These are phyloP conservation scores for Medauroidea extradentata DNA, from an alignment of 1,140 invertebrate species.

Conservation along the genomic window DNA sequence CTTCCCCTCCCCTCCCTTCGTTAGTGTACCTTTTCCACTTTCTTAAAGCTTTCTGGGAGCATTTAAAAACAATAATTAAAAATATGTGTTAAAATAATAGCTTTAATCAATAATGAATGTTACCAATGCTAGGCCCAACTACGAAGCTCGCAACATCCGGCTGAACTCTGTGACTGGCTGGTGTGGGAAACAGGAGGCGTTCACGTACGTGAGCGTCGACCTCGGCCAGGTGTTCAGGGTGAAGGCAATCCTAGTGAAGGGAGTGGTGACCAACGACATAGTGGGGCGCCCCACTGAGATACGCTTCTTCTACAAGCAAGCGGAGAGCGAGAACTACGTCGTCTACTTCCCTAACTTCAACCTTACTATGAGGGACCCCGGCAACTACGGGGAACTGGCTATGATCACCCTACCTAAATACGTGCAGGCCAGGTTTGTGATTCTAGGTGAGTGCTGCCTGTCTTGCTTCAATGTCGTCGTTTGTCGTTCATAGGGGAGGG, in stretches of 20 bases:
- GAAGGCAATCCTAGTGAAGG: constrained; percentile 88
- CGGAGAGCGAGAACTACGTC: constrained; percentile 89
- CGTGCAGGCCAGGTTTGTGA: constrained; percentile 88
- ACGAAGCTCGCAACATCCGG: constrained; percentile 85
- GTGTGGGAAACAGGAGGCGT: constrained; percentile 92
- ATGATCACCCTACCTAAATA: constrained; percentile 93
- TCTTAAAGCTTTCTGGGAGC: too few relatives aligned
- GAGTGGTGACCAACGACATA: constrained; percentile 91
- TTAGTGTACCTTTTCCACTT: too few relatives aligned
- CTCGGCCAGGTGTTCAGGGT: constrained; percentile 85
- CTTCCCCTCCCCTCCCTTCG: too few relatives aligned
- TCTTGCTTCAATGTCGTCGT: too few relatives aligned
- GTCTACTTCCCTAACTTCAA: constrained; percentile 97
- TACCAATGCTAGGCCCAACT: constrained; percentile 62
- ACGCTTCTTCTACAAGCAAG: constrained; percentile 93
- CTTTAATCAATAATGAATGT: background rate
- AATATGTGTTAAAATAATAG: background rate
- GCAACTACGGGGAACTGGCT: constrained; percentile 90
- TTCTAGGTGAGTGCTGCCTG: constrained; percentile 63
- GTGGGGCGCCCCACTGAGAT: constrained; percentile 93
- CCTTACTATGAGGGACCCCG: constrained; percentile 85
- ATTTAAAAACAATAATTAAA: background rate
- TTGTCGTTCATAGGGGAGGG: too few relatives aligned
- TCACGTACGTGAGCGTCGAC: constrained; percentile 93
- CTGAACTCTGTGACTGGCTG: constrained; percentile 91